Evolutionary conservation across 1,140 invertebrate genomes (phyloP).

Genomic region (Drosophila sp.): DNA sequence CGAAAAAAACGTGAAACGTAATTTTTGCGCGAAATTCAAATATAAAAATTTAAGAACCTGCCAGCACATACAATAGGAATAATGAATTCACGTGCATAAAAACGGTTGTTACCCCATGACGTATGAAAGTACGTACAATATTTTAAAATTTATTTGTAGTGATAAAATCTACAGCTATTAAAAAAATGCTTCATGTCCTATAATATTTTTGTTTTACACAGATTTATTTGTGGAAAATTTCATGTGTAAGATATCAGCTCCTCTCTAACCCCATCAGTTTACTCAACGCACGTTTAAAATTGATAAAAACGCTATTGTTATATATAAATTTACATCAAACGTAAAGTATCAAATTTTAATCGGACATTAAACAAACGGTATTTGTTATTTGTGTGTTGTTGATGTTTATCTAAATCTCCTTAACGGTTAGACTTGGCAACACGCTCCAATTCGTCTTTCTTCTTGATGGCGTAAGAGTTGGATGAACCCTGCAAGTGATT

Average conservation of each 20-base stretch:
- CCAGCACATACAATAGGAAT: not conserved
- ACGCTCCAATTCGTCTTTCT: constrained; percentile 99
- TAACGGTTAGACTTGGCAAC: constrained; percentile 99
- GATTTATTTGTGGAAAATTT: constrained; percentile 44
- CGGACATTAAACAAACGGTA: constrained; percentile 48
- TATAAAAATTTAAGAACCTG: too few relatives aligned
- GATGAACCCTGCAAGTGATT: constrained; percentile 93
- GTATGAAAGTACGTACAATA: constrained; percentile 25
- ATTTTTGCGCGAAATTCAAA: not conserved
- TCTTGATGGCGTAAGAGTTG: constrained; percentile 99
- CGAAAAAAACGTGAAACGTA: not conserved
- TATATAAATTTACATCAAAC: constrained; percentile 53
- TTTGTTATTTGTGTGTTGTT: constrained; percentile 69
- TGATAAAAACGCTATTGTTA: constrained; percentile 37
- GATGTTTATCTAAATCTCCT: constrained; percentile 82
- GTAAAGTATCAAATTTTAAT: constrained; percentile 53
- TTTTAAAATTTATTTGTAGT: constrained; percentile 40
- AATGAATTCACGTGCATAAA: constrained; percentile 9
- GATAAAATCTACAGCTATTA: constrained; percentile 38
- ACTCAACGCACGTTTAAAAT: constrained; percentile 48
- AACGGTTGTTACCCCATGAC: constrained; percentile 8
- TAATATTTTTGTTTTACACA: constrained; percentile 44
- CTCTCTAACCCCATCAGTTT: constrained; percentile 26
- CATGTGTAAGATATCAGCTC: constrained; percentile 36
- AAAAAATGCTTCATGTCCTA: constrained; percentile 51